Evolutionary conservation across 2,113 vertebrate genomes (phyloP).

Genomic region (Odontesthes bonariensis): DNA sequence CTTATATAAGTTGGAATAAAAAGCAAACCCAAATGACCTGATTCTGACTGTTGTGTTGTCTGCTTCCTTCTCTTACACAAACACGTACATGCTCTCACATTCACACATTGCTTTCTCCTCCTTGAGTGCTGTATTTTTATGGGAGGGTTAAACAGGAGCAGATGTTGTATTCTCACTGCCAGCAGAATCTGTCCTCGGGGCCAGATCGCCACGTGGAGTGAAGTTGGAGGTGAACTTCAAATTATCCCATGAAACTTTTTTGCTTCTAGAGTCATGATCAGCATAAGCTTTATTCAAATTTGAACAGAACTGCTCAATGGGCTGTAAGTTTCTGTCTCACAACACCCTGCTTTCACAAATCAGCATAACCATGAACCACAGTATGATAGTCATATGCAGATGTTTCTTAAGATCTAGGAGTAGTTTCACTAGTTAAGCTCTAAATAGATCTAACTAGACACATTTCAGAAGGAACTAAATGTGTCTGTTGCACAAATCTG

Average conservation of each 20-base stretch:
- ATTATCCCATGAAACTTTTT: slow-evolving; percentile 10
- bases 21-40: slow-evolving; percentile 9
- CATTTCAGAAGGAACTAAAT: not conserved
- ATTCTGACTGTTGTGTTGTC: slow-evolving; percentile 11
- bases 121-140: slow-evolving; percentile 56
- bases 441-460: slow-evolving; percentile 4
- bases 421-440: too few relatives aligned
- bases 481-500: not conserved
- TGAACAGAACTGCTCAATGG: not conserved
- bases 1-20: not conserved
- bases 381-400: slow-evolving; percentile 8
- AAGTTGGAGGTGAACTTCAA: slow-evolving; percentile 55
- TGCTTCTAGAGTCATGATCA: not conserved
- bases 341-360: slow-evolving; percentile 4
- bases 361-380: not conserved
- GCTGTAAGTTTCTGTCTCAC: slow-evolving; percentile 7
- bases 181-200: slow-evolving; percentile 66
- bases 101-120: slow-evolving; percentile 35
- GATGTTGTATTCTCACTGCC: slow-evolving; percentile 79
- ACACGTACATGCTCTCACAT: slow-evolving; percentile 36
- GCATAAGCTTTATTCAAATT: not conserved
- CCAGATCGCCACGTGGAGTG: slow-evolving; percentile 74
- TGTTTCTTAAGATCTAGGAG: slow-evolving; percentile 6
- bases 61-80: not conserved
- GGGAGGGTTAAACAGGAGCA: slow-evolving; percentile 74